Base-by-base conservation (phyloP, 92 coral and sea anemone species). In the Palythoa grandis region DNA sequence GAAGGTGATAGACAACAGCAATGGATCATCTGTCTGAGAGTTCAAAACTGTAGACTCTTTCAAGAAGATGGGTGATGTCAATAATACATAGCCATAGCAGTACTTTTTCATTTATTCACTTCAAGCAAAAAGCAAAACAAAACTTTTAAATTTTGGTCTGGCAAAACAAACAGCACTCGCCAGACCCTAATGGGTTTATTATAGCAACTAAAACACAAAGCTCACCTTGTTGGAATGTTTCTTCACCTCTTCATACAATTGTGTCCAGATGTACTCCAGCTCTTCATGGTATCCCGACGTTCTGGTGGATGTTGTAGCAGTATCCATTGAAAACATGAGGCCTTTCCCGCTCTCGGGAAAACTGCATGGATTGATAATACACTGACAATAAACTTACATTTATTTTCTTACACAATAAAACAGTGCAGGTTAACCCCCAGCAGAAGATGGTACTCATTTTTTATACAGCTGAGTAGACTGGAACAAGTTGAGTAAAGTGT, bases 291-390 rank as follows among this genome's bases (percentile, higher is more conserved):
- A 94, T 0, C 84, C 86, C 17, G 94, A 88, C 0, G 98, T 94
- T 35, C 98, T 86, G 52, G 89, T 71, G 12, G 94, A 95, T 12
- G 98, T 94, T 10, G 98, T 92, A 11, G 98, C 90, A 6, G 95
- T 94, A 76, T 94, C 98, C 98, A 94, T 92, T 38, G 98, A 89
- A 61, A 94, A 94, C 83, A 91, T 89, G 11, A 94, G 87, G 61
- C 90, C 87, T 50, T 70, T 58, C 20, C 79, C 70, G 60, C 79
- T 83, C 43, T 83, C 67, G 25, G 77, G 52, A 70, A 83, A 54
- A 70, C 77, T 73, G 52, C 15, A 40, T 25, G 11, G 9, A 24
- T 12, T 5, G 25, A 58, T 63, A 29, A 19, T 19, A 9, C 3
- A 63, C 7, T n/a, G 15, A 69, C 15, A 5, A 65, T 17, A 11